A percentile compares a stretch with the other conserved stretches of the same genome.
These are phyloP conservation scores for Cyclargus thomasi DNA, from an alignment of 1,140 invertebrate species.

Conservation along the genomic window DNA sequence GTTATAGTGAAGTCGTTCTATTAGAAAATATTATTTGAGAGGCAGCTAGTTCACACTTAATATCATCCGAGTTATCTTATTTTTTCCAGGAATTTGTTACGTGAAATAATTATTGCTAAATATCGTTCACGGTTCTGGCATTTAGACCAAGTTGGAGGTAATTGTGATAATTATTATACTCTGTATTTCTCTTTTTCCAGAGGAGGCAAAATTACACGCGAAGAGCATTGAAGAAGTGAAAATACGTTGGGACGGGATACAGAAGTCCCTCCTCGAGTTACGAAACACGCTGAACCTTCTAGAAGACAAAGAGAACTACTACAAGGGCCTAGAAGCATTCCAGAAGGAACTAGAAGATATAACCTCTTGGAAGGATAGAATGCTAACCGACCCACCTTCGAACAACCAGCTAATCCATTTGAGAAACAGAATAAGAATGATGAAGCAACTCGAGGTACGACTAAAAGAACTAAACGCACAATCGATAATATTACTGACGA, in stretches of 20 bases:
- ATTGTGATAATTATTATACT: too few species aligned
- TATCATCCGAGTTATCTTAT: too few species aligned
- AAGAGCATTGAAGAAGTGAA: constrained; percentile 50
- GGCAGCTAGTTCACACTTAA: too few species aligned
- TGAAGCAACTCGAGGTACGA: constrained; percentile 57
- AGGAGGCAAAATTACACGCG: constrained; percentile 50
- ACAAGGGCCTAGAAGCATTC: constrained; percentile 41
- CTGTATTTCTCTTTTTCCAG: constrained; percentile 37
- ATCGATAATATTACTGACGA: constrained; percentile 52
- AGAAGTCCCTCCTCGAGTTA: constrained; percentile 43
- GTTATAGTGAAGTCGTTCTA: too few species aligned
- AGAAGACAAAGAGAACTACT: constrained; percentile 55
- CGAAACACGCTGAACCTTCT: constrained; percentile 55
- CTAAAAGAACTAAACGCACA: constrained; percentile 55
- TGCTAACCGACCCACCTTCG: constrained; percentile 41
- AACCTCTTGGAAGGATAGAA: constrained; percentile 50
- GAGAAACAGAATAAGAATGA: constrained; percentile 47
- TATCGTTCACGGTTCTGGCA: too few species aligned
- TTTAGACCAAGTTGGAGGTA: too few species aligned
- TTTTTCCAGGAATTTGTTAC: too few species aligned
- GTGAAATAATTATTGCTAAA: too few species aligned
- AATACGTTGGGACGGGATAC: constrained; percentile 50
- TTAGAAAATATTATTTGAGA: too few species aligned
- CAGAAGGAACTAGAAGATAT: constrained; percentile 49
- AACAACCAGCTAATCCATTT: constrained; percentile 62